Base-by-base conservation (phyloP, 2,888 invertebrate genomes). In the Bruchidius siliquastri region DNA sequence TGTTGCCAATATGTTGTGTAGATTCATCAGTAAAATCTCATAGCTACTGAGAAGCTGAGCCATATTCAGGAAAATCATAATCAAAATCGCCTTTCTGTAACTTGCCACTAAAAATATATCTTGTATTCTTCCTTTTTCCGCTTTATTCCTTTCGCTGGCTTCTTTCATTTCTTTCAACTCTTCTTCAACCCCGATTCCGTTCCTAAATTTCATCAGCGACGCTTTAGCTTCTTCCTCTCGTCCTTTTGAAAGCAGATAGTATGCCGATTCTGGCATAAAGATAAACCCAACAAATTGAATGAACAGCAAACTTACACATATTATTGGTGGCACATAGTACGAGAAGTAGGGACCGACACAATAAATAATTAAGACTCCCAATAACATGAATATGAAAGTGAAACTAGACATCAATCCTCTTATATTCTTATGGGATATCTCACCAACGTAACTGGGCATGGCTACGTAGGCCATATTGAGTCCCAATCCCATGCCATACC, bases 381-480 rank as follows among this genome's bases (percentile, higher is more conserved):
- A 72, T n/a, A 85, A 79, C 83, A 85, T 84, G 82, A 85, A 84
- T 66, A 86, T 81, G 76, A 85, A 85, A 72, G 85, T 85, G 30
- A 84, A 81, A 6, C 84, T 82, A 0, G 85, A 82, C n/a, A 86
- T 76, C 71, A 85, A 84, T 21, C 86, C 86, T 69, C 86, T 75
- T 20, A 86, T 84, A 73, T 83, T 83, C 69, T 85, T 84, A 76
- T 85, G 85, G 13, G 86, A 84, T 71, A 86, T 85, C 80, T 86
- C 86, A 2, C 84, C 85, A 18, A 86, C 83, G 77, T 85, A 86
- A 84, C 85, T 85, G 13, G 85, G 86, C 0, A 84, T 84, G 2
- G 85, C 83, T 3, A 86, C 86, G 75, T 85, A 86, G 4, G 84
- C 85, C 30, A 85, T 83, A 72, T 86, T 85, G n/a, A 85, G 84